Base-by-base conservation (phyloP, 1,140 invertebrate species). In the Neodiprion pinetum region DNA sequence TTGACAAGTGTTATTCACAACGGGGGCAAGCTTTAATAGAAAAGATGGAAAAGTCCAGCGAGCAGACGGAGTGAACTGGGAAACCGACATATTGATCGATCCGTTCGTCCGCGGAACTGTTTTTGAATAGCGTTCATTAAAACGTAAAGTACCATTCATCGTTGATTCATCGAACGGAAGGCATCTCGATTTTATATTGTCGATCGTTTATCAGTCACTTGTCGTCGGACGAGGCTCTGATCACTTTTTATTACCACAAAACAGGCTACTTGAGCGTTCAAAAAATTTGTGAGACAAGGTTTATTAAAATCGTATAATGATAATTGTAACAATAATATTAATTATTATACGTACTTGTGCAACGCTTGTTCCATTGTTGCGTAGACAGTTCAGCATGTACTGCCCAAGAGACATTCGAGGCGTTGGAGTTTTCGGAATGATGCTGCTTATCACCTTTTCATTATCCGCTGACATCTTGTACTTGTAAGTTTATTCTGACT, bases 391-490 rank as follows among this genome's bases (percentile, higher is more conserved):
- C 2, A 82, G 48, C 1, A 80, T 12, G n/a, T 71, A 53, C 77
- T 83, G 73, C 21, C 79, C 79, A 0, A 80, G 0, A 9, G 80
- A 80, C 10, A 80, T 49, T 7, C 78, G 72, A 14, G 79, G 78
- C 3, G 76, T 61, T 61, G 11, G 53, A 61, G 53, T 61, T 17
- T 9, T 61, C 53, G 11, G 53, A 61, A 14, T 14, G n/a, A 17
- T 12, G 9, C 53, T 61, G n/a, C 11, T 17, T 8, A 80, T 10
- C 48, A 81, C 76, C n/a, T 76, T 76, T 21, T 67, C 48, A 9
- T 66, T n/a, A 70, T 23, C 9, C 11, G 9, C 47, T 47, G 10
- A 70, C 69, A 40, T 40, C 5, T 40, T 40, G 28, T 40, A 1
- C 5, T 40, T 40, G 28, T 40, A 5, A 40, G 28, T 40, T 40